Evolutionary conservation across 92 coral and sea anemone genomes (phyloP).

Genomic region (Phymanthus crucifer): DNA sequence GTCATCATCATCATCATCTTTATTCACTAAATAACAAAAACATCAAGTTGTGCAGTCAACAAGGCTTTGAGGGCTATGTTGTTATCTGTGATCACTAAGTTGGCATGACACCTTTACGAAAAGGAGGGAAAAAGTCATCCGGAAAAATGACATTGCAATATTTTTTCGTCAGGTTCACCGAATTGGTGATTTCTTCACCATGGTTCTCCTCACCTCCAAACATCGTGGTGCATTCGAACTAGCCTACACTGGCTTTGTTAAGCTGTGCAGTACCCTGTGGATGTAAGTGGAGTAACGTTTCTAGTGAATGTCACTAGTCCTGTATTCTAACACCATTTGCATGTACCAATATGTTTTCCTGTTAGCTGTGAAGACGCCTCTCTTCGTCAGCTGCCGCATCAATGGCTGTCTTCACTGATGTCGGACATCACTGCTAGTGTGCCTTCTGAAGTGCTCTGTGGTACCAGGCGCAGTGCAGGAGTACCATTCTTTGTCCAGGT

Average conservation of each 20-base stretch:
- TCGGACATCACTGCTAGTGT: slow-evolving; percentile 66
- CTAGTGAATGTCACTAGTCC: too few relatives aligned
- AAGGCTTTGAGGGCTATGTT: too few relatives aligned
- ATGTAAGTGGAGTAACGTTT: slow-evolving; percentile 43
- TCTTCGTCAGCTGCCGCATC: slow-evolving; percentile 67
- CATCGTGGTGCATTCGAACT: slow-evolving; percentile 97
- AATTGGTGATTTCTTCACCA: slow-evolving; percentile 85
- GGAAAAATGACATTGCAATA: neutral
- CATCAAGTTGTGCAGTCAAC: too few relatives aligned
- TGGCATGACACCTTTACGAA: too few relatives aligned
- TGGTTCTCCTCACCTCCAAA: slow-evolving; percentile 84
- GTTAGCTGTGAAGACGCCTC: slow-evolving; percentile 62
- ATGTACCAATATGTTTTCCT: neutral
- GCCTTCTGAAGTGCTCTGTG: slow-evolving; percentile 83
- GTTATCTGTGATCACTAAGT: too few relatives aligned
- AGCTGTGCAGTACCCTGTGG: slow-evolving; percentile 85
- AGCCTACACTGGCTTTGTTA: slow-evolving; percentile 91
- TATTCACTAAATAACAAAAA: too few relatives aligned
- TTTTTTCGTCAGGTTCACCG: slow-evolving; percentile 26
- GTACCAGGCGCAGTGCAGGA: slow-evolving; percentile 97
- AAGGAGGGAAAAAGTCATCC: neutral
- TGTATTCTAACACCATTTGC: neutral
- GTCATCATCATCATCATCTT: too few relatives aligned
- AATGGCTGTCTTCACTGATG: slow-evolving; percentile 70
- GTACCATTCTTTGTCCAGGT: slow-evolving; percentile 94